Base-by-base conservation (phyloP, 2,113 vertebrate species). In the Calypte anna region DNA sequence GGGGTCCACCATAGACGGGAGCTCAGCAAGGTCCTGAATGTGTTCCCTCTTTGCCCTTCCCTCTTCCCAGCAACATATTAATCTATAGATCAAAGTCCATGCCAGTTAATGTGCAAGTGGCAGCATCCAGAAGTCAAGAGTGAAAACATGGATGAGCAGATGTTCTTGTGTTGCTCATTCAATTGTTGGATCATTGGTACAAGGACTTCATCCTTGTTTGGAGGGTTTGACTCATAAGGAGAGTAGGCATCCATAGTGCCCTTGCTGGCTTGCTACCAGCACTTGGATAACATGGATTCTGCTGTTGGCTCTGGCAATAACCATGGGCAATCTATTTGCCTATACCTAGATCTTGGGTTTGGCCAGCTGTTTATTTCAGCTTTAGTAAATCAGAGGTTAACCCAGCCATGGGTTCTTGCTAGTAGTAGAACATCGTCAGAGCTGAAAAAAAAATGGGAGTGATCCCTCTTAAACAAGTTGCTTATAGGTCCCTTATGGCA, bases 371-470 rank as follows among this genome's bases (percentile, higher is more conserved):
- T 77, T 86, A 74, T 70, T 84, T 78, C 64, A 82, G 10, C 14
- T 36, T 69, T 73, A 69, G 30, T 75, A 87, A 87, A 54, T 53
- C 79, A 85, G 50, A 85, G 27, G 78, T 91, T 94, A 91, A 93
- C 54, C 44, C 24, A 82, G 18, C 23, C 58, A 46, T 14, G 7
- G 18, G 16, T 43, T 14, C 7, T 85, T 82, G 13, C 14, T 85
- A 66, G 7, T 54, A 48, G 21, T 12, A 76, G 19, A 46, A 46
- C n/a, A 82, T 51, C 50, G 82, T 13, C 54, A 94, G 90, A 80
- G 6, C 58, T 66, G 43, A 91, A 94, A 40, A 61, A 94, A 38
- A 93, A 94, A 90, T 46, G 24, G 82, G 36, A 73, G 16, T 1
- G 38, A 88, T 72, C 81, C 38, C 23, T 79, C 69, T 84, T 89